phyloP scores from a whole-genome alignment of 2,888 invertebrate species.

The Yponomeuta cagnagella region DNA sequence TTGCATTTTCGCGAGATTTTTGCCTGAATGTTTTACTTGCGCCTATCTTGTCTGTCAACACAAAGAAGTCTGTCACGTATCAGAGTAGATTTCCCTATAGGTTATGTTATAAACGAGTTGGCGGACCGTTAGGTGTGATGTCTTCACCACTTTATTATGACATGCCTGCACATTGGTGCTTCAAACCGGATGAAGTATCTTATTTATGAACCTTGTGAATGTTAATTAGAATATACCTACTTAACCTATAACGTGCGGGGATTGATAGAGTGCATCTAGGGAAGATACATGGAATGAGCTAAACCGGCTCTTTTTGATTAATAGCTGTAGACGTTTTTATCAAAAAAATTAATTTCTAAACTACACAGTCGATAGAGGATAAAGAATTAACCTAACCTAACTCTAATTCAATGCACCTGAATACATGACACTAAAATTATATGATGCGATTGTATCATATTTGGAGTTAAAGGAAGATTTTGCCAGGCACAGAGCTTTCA shows the following conservation, averaged over 20 bases:
- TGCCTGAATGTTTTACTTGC: neutral
- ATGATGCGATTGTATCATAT: too few relatives aligned
- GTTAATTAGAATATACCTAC: conserved; percentile 1
- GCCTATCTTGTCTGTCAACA: neutral
- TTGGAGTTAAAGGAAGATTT: too few relatives aligned
- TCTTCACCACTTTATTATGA: conserved; percentile 5
- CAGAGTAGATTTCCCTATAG: neutral
- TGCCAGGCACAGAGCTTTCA: too few relatives aligned
- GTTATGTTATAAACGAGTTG: neutral
- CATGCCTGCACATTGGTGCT: conserved; percentile 4
- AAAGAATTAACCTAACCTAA: too few relatives aligned
- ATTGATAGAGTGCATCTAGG: neutral
- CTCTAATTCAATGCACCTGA: too few relatives aligned
- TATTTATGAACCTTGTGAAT: neutral
- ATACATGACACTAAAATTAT: too few relatives aligned
- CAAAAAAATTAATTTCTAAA: neutral
- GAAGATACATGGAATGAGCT: neutral
- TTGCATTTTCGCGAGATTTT: neutral
- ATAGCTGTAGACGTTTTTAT: neutral
- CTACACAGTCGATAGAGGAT: neutral
- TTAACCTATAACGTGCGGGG: neutral
- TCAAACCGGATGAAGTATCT: conserved; percentile 8
- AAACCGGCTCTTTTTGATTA: neutral
- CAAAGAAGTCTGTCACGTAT: neutral
- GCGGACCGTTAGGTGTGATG: conserved; percentile 4